phyloP scores from a whole-genome alignment of 2,113 vertebrate genomes.

The Sander vitreus region DNA sequence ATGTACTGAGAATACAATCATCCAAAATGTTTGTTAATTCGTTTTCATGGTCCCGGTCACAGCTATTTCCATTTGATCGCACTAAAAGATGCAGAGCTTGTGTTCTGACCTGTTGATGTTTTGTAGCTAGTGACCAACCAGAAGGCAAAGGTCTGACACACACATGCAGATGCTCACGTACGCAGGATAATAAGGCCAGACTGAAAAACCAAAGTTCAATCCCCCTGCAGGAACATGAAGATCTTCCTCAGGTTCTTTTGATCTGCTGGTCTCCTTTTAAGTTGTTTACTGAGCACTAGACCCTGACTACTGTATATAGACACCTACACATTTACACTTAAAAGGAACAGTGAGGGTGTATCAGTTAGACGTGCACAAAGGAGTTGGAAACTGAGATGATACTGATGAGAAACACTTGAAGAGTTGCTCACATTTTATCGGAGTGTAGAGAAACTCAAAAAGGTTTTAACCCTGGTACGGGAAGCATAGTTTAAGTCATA shows the following conservation, averaged over 20 bases:
- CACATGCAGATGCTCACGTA: conserved; percentile 25
- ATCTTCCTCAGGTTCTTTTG: conserved; percentile 37
- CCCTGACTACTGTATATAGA: background rate
- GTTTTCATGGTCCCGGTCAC: background rate
- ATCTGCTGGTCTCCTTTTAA: conserved; percentile 54
- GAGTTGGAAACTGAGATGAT: background rate
- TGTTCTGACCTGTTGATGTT: background rate
- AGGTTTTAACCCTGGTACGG: background rate
- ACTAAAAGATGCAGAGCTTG: background rate
- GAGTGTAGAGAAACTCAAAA: background rate
- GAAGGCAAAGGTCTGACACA: background rate
- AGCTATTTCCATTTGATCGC: background rate
- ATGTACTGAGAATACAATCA: background rate
- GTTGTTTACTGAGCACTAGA: conserved; percentile 29
- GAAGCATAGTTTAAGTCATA: background rate
- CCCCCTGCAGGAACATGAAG: conserved; percentile 32
- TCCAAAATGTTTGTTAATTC: background rate
- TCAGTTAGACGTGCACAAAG: background rate
- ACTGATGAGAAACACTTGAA: background rate
- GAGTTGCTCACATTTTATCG: background rate
- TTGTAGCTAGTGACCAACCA: background rate
- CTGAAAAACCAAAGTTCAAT: conserved; percentile 31
- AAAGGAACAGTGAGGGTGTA: background rate
- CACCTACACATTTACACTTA: background rate
- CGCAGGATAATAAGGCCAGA: conserved; percentile 21